Percentiles rank a stretch among this genome's conserved stretches.
Evolutionary conservation across 2,797 vertebrate species (phyloP).

Genomic region (Cirrhinus molitorella): DNA sequence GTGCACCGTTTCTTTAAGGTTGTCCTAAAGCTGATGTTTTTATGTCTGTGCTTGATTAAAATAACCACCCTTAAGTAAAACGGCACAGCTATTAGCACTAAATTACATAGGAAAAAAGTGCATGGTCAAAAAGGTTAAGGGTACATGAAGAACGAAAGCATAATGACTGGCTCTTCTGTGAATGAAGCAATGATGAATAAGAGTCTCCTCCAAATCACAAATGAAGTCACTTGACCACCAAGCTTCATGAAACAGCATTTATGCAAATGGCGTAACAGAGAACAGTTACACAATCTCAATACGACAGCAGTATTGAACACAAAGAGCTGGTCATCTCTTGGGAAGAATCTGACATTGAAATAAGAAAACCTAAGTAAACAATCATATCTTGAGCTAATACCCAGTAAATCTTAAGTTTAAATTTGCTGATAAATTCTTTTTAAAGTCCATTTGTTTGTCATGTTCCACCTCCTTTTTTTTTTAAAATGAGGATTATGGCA

Average conservation of each 20-base stretch:
- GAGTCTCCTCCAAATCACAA: background rate
- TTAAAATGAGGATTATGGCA: constrained; percentile 77
- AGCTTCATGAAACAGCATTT: constrained; percentile 82
- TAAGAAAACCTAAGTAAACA: constrained; percentile 77
- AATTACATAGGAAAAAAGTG: background rate
- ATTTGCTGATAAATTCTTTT: constrained; percentile 54
- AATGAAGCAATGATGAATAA: constrained; percentile 8
- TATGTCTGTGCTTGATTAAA: background rate
- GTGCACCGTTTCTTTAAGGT: background rate
- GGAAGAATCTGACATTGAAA: constrained; percentile 69
- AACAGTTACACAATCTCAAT: constrained; percentile 82
- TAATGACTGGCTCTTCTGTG: background rate
- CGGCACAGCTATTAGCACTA: background rate
- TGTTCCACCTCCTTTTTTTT: constrained; percentile 70
- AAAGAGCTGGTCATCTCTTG: constrained; percentile 75
- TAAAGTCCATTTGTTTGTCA: constrained; percentile 70
- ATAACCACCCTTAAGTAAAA: background rate
- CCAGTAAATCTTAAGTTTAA: constrained; percentile 70
- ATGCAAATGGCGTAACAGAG: constrained; percentile 83
- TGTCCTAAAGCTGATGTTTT: background rate
- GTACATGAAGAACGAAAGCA: background rate
- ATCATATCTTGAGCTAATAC: constrained; percentile 70
- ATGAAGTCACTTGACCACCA: constrained; percentile 51
- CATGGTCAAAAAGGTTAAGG: background rate
- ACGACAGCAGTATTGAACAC: constrained; percentile 81